Evolutionary conservation across 2,113 vertebrate genomes (phyloP).

Genomic region (Pungitius pungitius): DNA sequence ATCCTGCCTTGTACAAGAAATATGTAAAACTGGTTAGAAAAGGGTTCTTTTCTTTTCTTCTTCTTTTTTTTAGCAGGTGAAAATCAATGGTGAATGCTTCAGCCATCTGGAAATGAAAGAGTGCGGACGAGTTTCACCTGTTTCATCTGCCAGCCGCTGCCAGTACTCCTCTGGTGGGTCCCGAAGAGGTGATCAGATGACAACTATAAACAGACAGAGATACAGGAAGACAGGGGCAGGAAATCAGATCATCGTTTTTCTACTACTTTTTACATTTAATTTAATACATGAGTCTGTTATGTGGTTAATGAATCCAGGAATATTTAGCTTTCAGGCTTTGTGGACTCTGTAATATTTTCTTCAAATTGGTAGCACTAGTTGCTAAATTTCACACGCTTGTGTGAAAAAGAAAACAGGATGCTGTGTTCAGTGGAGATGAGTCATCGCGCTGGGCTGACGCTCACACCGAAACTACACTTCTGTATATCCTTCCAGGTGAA

Average conservation of each 20-base stretch:
- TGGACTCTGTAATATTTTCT: background rate
- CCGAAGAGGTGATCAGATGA: slow-evolving; percentile 71
- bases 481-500: slow-evolving; percentile 43
- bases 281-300: background rate
- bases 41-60: background rate
- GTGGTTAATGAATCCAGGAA: background rate
- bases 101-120: slow-evolving; percentile 19
- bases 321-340: background rate
- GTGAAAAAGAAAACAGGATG: slow-evolving; percentile 46
- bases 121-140: slow-evolving; percentile 66
- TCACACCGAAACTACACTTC: slow-evolving; percentile 25
- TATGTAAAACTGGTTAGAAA: slow-evolving; percentile 23
- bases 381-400: slow-evolving; percentile 9
- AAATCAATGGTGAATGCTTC: slow-evolving; percentile 41
- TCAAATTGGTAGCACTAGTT: background rate
- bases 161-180: slow-evolving; percentile 65
- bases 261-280: background rate
- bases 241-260: slow-evolving; percentile 1
- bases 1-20: slow-evolving; percentile 11
- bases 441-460: rapidly evolving
- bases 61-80: slow-evolving; percentile 21
- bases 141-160: slow-evolving; percentile 70
- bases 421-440: slow-evolving; percentile 14
- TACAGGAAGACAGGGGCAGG: slow-evolving; percentile 23
- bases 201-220: slow-evolving; percentile 53